A percentile compares a stretch with the other conserved stretches of the same genome.
Evolutionary conservation across 2,888 invertebrate species (phyloP).

Genomic region (Hydraecia micacea): DNA sequence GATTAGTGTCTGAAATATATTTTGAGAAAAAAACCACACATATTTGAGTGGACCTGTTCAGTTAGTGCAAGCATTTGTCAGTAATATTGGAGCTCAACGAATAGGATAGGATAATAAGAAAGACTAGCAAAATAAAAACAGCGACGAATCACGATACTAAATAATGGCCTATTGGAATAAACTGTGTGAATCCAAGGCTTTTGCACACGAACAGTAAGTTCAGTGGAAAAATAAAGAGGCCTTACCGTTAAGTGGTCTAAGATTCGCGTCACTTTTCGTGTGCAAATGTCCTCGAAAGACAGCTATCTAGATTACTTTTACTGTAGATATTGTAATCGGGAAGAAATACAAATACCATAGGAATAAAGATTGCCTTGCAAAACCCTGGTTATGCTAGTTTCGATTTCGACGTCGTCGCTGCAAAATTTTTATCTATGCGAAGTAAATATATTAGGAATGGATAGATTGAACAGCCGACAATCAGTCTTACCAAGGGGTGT

Average conservation of each 20-base stretch:
- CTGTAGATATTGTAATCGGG: too few species aligned
- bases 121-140: background rate
- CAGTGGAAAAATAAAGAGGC: background rate
- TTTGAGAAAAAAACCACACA: background rate
- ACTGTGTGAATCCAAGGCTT: background rate
- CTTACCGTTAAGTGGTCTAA: background rate
- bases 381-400: too few species aligned
- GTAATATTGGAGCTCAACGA: background rate
- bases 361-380: too few species aligned
- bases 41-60: too few species aligned
- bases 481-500: too few species aligned
- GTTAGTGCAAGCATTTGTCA: too few species aligned
- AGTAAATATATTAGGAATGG: too few species aligned
- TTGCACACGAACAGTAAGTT: slow-evolving; percentile 1
- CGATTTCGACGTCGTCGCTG: too few species aligned
- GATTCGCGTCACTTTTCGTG: background rate
- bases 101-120: background rate
- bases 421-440: too few species aligned
- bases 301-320: too few species aligned
- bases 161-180: background rate
- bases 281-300: slow-evolving; percentile 1
- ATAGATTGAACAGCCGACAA: too few species aligned
- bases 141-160: background rate
- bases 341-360: too few species aligned
- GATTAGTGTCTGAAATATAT: background rate